Base-by-base conservation (phyloP, 2,888 invertebrate genomes). In the Cantharis rufa region DNA sequence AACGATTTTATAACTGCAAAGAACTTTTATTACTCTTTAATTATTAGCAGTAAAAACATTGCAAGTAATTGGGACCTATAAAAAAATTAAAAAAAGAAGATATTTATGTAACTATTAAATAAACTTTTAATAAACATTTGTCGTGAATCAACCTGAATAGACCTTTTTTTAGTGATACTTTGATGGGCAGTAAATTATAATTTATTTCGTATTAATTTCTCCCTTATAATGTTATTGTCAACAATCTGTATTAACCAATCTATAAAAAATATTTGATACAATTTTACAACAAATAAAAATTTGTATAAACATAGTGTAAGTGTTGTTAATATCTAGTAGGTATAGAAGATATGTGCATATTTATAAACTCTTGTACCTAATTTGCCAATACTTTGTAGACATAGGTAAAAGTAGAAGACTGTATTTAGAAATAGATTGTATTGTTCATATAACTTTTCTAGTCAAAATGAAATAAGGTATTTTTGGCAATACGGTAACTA, bases 391-490 rank as follows among this genome's bases (percentile, higher is more conserved):
- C 71, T 73, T 66, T 71, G 76, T 78, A 78, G 78, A 24, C 68
- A 76, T 75, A 78, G 75, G 74, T 28, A 62, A 71, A 18, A 18
- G 71, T 71, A 71, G 71, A 71, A 71, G 63, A 71, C 63, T 71
- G 71, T 71, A 63, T 62, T 15, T 71, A 71, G 28, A 13, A 27
- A 28, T 71, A 71, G 64, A 64, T 76, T 76, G 76, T 78, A 72
- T 72, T 78, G 68, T 74, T 75, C 76, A 76, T 74, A 76, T 78
- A 76, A 71, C 78, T 76, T 78, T 81, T 80, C 79, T 82, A 77
- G 80, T 79, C 78, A 80, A 61, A 71, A 78, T 70, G 75, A 80
- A 79, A 77, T 69, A 74, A 74, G 73, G 70, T 77, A 78, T 78
- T 76, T 78, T 78, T 76, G 78, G 76, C 76, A 78, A 78, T 76